Base-by-base conservation (phyloP, 2,113 vertebrate genomes). In the Pterocles burchelli region DNA sequence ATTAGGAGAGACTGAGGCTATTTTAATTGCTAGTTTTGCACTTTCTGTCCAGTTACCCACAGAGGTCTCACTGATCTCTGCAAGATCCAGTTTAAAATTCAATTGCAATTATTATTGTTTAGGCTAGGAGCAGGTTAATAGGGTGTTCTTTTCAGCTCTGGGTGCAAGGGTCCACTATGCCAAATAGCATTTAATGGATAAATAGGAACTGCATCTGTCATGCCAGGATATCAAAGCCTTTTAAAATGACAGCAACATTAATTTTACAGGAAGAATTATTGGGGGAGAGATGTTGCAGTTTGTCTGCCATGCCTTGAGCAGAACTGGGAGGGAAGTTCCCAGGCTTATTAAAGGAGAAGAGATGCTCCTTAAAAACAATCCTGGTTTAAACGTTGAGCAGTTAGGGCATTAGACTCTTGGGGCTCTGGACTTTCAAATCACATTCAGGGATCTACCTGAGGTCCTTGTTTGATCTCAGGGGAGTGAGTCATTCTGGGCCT, bases 21-120 rank as follows among this genome's bases (percentile, higher is more conserved):
- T 90, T 86, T 83, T 91, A 90, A 67, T 84, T 83, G 75, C 67
- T 85, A 31, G 55, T 62, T 83, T 90, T 93, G 75, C 58, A 51
- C 31, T 89, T 72, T 83, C 67, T 81, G 72, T 83, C 63, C 51
- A 13, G 33, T 85, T 93, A n/a, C 59, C 54, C 45, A 26, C 15
- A 88, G 68, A 38, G 84, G 31, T 52, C 38, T 77, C 73, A 63
- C 52, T 94, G 92, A 84, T 95, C 83, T 94, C 90, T 96, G 72
- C 15, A 16, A 91, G 83, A 91, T 52, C 38, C 72, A 74, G 52
- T 57, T 67, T 67, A 68, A 86, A 77, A 70, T 90, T 83, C 90
- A 83, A 88, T 82, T 90, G 90, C 72, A 52, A 66, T 88, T 91
- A 63, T 83, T 85, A 63, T 28, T 93, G 52, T 78, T 94, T 45